Percentiles rank a stretch among this genome's conserved stretches.
These are phyloP conservation scores for Hylyphantes graminicola DNA, from an alignment of 1,140 invertebrate species.

Conservation along the genomic window DNA sequence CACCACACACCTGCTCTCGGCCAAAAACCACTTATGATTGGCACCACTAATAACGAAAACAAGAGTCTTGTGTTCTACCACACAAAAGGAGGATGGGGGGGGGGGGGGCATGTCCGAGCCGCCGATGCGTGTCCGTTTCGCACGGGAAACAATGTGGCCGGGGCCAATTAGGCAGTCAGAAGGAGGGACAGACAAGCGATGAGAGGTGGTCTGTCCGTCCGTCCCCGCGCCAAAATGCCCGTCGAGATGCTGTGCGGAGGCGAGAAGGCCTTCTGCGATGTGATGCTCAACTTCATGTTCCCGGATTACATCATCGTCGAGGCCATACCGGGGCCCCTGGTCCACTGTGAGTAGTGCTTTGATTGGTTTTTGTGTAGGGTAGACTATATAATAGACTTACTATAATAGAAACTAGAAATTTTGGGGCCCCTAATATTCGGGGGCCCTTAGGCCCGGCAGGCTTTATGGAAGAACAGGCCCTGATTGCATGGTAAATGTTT, in stretches of 20 bases:
- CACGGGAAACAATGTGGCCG: slow-evolving; percentile 37
- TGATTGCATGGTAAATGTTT: too few relatives aligned
- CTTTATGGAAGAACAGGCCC: too few relatives aligned
- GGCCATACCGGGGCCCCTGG: slow-evolving; percentile 43
- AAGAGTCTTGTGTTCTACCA: background rate
- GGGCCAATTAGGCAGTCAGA: slow-evolving; percentile 9
- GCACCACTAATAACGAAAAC: too few relatives aligned
- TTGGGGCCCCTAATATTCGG: too few relatives aligned
- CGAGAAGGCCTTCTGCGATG: slow-evolving; percentile 37
- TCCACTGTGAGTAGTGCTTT: slow-evolving; percentile 48
- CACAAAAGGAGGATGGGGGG: background rate
- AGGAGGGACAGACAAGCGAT: background rate
- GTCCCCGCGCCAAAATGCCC: slow-evolving; percentile 6
- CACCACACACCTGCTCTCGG: too few relatives aligned
- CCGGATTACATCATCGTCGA: slow-evolving; percentile 44
- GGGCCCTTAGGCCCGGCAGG: too few relatives aligned
- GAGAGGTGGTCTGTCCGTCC: background rate
- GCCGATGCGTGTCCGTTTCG: slow-evolving; percentile 40
- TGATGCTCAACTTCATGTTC: slow-evolving; percentile 52
- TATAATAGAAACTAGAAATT: too few relatives aligned
- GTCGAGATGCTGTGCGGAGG: slow-evolving; percentile 14
- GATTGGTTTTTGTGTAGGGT: too few relatives aligned
- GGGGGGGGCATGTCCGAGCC: background rate
- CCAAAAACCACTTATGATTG: too few relatives aligned
- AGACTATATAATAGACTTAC: too few relatives aligned